A percentile compares a stretch with the other conserved stretches of the same genome.
phyloP scores from a whole-genome alignment of 2,888 invertebrate species.

The Silvanus unidentatus region DNA sequence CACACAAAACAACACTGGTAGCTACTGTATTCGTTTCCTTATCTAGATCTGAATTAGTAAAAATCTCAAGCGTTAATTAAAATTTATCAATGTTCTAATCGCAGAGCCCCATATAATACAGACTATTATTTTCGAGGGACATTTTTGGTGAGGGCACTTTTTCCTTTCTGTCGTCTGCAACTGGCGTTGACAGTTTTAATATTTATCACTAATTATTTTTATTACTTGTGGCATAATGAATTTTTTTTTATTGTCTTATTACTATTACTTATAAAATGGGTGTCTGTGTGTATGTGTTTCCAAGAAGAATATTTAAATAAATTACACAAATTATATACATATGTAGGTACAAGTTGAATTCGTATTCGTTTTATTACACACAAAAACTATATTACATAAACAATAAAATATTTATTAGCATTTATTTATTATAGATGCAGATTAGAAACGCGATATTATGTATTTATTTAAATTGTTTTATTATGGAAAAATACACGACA shows the following conservation, averaged over 20 bases:
- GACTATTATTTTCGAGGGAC: conserved; percentile 33
- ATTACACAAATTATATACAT: conserved; percentile 1
- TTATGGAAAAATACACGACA: too few relatives aligned
- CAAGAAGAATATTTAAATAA: conserved; percentile 7
- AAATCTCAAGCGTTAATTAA: conserved; percentile 37
- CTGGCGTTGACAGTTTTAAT: conserved; percentile 21
- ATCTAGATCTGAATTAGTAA: conserved; percentile 37
- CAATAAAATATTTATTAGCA: too few relatives aligned
- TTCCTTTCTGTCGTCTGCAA: background rate
- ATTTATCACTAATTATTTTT: conserved; percentile 33
- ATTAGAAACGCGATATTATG: too few relatives aligned
- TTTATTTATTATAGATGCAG: too few relatives aligned
- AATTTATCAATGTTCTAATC: conserved; percentile 32
- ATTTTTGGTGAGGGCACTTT: too few relatives aligned
- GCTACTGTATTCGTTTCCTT: conserved; percentile 29
- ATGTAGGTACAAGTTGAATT: too few relatives aligned
- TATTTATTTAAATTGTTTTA: too few relatives aligned
- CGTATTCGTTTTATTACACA: too few relatives aligned
- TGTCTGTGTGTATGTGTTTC: background rate
- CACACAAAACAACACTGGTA: conserved; percentile 32
- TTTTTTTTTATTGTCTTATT: conserved; percentile 16
- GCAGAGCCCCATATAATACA: conserved; percentile 24
- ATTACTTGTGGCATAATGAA: conserved; percentile 19
- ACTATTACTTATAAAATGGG: too few relatives aligned
- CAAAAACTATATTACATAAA: too few relatives aligned